Conservation (phyloP, 2,113 vertebrate species). For the Phodopus roborovskii region DNA sequence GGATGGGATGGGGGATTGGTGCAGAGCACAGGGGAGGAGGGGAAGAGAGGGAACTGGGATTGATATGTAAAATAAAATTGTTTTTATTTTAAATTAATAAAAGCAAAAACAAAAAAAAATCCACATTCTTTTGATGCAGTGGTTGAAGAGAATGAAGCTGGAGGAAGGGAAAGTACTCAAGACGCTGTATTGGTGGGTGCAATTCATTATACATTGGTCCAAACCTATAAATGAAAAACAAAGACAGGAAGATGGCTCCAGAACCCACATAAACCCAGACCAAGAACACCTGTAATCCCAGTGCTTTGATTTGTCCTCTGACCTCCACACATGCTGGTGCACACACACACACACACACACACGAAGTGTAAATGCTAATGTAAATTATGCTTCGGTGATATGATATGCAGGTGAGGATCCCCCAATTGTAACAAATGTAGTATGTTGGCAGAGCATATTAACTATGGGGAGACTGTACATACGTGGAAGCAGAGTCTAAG, state of each 20-base stretch:
- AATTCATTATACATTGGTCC: neutral
- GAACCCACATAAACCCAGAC: neutral
- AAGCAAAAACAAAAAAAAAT: neutral
- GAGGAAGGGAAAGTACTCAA: neutral
- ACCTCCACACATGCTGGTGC: no score
- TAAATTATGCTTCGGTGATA: neutral
- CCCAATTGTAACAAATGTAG: neutral
- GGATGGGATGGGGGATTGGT: no score
- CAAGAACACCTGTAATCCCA: neutral
- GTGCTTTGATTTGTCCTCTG: neutral
- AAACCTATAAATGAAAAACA: neutral
- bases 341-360: neutral
- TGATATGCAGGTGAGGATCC: neutral
- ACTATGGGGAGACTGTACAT: neutral
- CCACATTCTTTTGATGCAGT: neutral
- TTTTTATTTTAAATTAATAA: no score
- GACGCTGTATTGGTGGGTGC: no score
- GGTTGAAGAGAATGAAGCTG: neutral
- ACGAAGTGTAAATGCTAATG: neutral
- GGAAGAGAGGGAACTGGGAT: no score
- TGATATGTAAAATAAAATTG: no score
- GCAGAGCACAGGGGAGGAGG: no score
- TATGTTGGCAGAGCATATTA: no score
- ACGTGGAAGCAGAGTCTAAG: neutral
- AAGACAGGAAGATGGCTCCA: neutral